Conservation (phyloP, 2,888 invertebrate genomes). For the Brachyptera risi region DNA sequence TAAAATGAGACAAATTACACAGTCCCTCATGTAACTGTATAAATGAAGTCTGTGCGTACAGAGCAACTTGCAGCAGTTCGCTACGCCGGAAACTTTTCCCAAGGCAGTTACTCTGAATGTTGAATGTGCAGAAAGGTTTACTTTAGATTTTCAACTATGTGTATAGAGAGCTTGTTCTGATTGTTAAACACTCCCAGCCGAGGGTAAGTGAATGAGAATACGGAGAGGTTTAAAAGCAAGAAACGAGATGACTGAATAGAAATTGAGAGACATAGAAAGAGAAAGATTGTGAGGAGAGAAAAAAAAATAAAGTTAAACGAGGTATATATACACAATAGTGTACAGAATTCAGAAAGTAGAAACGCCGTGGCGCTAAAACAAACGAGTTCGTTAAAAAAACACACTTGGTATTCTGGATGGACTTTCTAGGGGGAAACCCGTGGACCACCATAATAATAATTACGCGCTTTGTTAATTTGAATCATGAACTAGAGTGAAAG, state of each 20-base stretch:
- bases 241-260: not conserved
- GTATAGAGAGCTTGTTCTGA: slow-evolving; percentile 19
- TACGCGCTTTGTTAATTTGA: slow-evolving; percentile 23
- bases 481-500: not conserved
- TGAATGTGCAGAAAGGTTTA: slow-evolving; percentile 15
- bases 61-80: not conserved
- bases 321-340: too few species aligned
- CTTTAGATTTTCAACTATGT: slow-evolving; percentile 15
- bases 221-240: not conserved
- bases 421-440: slow-evolving; percentile 8
- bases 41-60: not conserved
- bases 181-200: slow-evolving; percentile 13
- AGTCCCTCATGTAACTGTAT: slow-evolving; percentile 10
- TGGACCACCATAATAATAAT: slow-evolving; percentile 22
- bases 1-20: slow-evolving; percentile 2
- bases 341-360: too few species aligned
- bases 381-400: slow-evolving; percentile 25
- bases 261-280: not conserved
- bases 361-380: slow-evolving; percentile 6
- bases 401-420: slow-evolving; percentile 21
- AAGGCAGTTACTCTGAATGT: not conserved
- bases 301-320: slow-evolving; percentile 9
- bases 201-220: slow-evolving; percentile 12
- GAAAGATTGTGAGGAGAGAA: slow-evolving; percentile 4
- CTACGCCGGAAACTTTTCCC: slow-evolving; percentile 1